Evolutionary conservation across 2,888 invertebrate species (phyloP).

Genomic region (Lasioglossum lativentre): DNA sequence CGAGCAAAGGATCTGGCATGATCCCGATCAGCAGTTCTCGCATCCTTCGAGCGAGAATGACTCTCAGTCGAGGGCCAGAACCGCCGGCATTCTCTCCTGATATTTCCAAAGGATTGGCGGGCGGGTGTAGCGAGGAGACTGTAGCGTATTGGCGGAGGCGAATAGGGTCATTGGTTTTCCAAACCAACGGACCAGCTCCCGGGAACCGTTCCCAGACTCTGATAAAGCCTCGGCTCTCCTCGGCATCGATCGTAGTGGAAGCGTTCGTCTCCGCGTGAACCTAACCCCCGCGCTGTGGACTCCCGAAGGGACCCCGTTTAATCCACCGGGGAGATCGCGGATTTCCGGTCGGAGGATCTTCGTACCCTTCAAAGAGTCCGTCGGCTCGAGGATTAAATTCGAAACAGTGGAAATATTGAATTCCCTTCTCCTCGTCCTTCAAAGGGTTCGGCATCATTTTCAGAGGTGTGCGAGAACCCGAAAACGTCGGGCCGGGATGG

Average conservation of each 20-base stretch:
- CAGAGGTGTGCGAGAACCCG: no score
- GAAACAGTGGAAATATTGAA: background rate
- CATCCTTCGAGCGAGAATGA: background rate
- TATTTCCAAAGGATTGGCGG: conserved; percentile 46
- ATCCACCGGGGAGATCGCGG: background rate
- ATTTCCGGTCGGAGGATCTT: background rate
- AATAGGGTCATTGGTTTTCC: conserved; percentile 77
- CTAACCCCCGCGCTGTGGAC: background rate
- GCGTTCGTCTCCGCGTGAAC: conserved; percentile 32
- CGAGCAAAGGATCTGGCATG: background rate
- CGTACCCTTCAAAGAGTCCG: background rate
- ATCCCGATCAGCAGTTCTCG: background rate
- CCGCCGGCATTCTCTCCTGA: conserved; percentile 2
- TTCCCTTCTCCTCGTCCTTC: background rate
- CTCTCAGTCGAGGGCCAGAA: background rate
- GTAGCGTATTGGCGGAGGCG: conserved; percentile 57
- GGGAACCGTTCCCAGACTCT: conserved; percentile 49
- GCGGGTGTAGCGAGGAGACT: conserved; percentile 24
- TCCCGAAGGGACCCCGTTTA: background rate
- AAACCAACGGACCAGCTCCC: conserved; percentile 54
- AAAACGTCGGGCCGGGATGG: no score
- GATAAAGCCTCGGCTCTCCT: conserved; percentile 53
- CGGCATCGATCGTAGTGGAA: conserved; percentile 53
- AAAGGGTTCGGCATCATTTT: no score
- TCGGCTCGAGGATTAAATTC: background rate